Evolutionary conservation across 2,797 vertebrate species (phyloP).

Genomic region (Podarcis siculus): DNA sequence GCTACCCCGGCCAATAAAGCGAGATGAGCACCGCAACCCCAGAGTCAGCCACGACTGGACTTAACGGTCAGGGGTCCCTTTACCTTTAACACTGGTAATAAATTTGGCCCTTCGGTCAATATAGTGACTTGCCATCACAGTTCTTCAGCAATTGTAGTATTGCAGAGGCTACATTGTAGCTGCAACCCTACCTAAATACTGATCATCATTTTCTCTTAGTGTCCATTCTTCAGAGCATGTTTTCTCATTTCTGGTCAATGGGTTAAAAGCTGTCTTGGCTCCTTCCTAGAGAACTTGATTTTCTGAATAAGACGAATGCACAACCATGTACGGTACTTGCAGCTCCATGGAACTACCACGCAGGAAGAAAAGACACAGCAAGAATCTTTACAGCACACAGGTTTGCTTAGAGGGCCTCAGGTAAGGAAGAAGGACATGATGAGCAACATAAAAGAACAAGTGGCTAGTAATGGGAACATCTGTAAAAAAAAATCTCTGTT

Average conservation of each 20-base stretch:
- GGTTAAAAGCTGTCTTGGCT: slow-evolving; percentile 19
- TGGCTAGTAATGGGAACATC: slow-evolving; percentile 37
- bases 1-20: too few species aligned
- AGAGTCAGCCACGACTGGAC: too few species aligned
- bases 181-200: not conserved
- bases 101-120: not conserved
- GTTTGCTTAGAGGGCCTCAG: slow-evolving; percentile 44
- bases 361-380: slow-evolving; percentile 28
- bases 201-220: not conserved
- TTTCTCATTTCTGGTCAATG: slow-evolving; percentile 12
- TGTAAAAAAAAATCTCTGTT: slow-evolving; percentile 44
- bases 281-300: slow-evolving; percentile 37
- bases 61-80: too few species aligned
- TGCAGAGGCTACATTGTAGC: not conserved
- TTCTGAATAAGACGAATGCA: slow-evolving; percentile 8
- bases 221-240: not conserved
- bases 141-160: not conserved
- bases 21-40: too few species aligned
- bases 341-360: not conserved
- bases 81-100: not conserved
- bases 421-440: slow-evolving; percentile 31
- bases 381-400: not conserved
- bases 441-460: slow-evolving; percentile 32
- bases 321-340: not conserved
- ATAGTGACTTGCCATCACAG: not conserved